Evolutionary conservation across 1,140 invertebrate species (phyloP).

Genomic region (Nixonia krombeini): DNA sequence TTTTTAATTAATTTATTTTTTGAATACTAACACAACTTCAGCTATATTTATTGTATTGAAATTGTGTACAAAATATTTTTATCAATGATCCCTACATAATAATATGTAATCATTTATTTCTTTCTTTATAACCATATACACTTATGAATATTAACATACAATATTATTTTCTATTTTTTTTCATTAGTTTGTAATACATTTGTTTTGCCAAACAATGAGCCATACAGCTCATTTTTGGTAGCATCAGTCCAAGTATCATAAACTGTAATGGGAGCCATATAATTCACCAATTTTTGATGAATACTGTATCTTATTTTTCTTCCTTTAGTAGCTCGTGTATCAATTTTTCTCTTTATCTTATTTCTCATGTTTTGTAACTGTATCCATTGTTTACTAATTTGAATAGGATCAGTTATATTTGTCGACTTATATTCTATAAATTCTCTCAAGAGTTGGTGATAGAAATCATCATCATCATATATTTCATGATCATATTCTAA

Average conservation of each 20-base stretch:
- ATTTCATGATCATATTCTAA: constrained; percentile 87
- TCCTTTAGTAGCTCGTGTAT: constrained; percentile 93
- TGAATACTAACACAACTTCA: too few relatives aligned
- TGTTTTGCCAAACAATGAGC: constrained; percentile 85
- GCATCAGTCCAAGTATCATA: constrained; percentile 80
- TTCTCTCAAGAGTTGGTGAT: constrained; percentile 92
- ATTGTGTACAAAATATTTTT: too few relatives aligned
- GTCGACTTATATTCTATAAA: constrained; percentile 92
- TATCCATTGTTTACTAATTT: constrained; percentile 87
- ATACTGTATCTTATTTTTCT: constrained; percentile 91
- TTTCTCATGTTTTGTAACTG: constrained; percentile 91
- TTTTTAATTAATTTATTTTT: too few relatives aligned
- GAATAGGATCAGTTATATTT: constrained; percentile 85
- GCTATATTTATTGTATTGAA: too few relatives aligned
- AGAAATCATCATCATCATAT: constrained; percentile 98
- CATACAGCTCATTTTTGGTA: constrained; percentile 85
- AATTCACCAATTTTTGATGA: constrained; percentile 92
- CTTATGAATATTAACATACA: constrained; percentile 10
- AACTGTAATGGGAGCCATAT: constrained; percentile 87
- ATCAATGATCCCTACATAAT: too few relatives aligned
- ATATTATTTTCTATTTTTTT: constrained; percentile 4
- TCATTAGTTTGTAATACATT: constrained; percentile 24
- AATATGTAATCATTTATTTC: too few relatives aligned
- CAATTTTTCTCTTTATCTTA: constrained; percentile 92
- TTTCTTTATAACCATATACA: too few relatives aligned